phyloP scores from a whole-genome alignment of 2,113 vertebrate species.

The Psephotus haematonotus region DNA sequence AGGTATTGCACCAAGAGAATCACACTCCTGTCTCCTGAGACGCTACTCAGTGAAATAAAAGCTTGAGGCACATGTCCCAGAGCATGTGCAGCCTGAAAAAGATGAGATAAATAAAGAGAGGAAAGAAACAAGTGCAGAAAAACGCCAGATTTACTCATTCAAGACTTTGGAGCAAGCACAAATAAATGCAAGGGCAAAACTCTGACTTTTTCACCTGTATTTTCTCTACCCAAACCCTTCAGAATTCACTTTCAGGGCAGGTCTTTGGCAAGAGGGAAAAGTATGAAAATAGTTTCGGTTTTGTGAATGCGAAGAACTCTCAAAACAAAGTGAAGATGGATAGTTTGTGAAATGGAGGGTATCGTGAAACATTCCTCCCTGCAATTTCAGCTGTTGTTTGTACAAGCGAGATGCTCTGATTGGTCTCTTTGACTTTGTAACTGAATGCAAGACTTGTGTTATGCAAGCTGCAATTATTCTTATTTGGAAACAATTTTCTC shows the following conservation, averaged over 20 bases:
- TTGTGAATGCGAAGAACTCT: background rate
- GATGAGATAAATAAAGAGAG: background rate
- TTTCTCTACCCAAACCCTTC: background rate
- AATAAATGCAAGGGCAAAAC: background rate
- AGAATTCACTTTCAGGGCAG: background rate
- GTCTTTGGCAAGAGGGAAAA: background rate
- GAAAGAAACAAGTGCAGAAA: background rate
- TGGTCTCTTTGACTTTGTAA: slow-evolving; percentile 43
- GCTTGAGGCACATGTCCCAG: background rate
- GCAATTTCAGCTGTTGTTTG: slow-evolving; percentile 33
- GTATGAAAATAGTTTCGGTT: background rate
- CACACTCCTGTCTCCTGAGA: background rate
- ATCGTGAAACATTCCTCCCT: background rate
- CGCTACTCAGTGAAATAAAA: background rate
- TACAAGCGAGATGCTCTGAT: background rate
- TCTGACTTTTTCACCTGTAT: background rate
- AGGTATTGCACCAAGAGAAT: background rate
- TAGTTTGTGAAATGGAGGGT: background rate
- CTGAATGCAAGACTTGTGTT: slow-evolving; percentile 24
- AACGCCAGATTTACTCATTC: background rate
- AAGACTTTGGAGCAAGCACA: background rate
- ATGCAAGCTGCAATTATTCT: slow-evolving; percentile 55
- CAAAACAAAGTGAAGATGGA: background rate
- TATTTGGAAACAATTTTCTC: slow-evolving; percentile 54
- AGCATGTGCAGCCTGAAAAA: background rate